Evolutionary conservation across 2,888 invertebrate genomes (phyloP).

Genomic region (Carabus problematicus): DNA sequence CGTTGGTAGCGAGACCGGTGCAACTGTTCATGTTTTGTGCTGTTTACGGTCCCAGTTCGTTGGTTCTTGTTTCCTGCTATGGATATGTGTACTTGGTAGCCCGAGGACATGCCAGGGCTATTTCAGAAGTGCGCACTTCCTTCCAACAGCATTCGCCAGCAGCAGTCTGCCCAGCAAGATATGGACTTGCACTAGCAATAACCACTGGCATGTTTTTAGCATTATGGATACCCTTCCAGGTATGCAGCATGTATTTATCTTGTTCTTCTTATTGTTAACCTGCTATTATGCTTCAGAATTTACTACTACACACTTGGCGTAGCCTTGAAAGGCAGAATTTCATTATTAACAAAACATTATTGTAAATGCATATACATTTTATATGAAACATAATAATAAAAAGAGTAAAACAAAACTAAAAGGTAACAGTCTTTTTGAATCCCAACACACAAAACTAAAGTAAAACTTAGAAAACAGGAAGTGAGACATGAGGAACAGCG

Average conservation of each 20-base stretch:
- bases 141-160: conserved; percentile 58
- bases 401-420: too few relatives aligned
- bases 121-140: conserved; percentile 67
- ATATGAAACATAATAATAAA: too few relatives aligned
- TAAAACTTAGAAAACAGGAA: too few relatives aligned
- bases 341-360: too few relatives aligned
- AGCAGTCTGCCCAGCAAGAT: conserved; percentile 60
- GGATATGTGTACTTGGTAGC: conserved; percentile 70
- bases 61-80: conserved; percentile 67
- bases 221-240: conserved; percentile 70
- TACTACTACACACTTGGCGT: too few relatives aligned
- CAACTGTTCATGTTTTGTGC: conserved; percentile 66
- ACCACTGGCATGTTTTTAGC: conserved; percentile 69
- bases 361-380: too few relatives aligned
- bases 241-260: conserved; percentile 47
- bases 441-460: too few relatives aligned
- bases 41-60: conserved; percentile 67
- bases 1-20: conserved; percentile 62
- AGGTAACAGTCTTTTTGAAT: too few relatives aligned
- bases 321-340: too few relatives aligned
- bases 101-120: conserved; percentile 68
- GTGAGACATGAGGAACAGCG: too few relatives aligned
- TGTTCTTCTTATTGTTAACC: too few relatives aligned
- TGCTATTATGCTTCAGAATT: too few relatives aligned
- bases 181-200: conserved; percentile 68